Conservation (phyloP, 2,888 invertebrate genomes). For the Habrosyne pyritoides region DNA sequence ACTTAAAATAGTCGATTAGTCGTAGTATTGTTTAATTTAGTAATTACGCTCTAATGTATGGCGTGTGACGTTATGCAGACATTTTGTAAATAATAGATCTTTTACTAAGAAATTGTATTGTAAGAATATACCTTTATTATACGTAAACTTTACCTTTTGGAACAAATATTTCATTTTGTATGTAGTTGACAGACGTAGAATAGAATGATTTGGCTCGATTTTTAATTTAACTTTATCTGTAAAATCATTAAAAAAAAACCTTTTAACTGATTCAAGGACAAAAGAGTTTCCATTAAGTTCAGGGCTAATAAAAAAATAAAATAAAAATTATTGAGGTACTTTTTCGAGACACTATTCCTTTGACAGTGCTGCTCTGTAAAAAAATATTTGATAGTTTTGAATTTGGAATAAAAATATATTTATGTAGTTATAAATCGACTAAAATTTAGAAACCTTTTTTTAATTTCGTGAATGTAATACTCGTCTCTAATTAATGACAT, state of each 20-base stretch:
- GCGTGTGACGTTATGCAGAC: background rate
- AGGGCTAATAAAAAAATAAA: background rate
- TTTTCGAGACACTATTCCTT: no score
- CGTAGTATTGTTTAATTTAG: background rate
- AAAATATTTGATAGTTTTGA: background rate
- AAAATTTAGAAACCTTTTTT: background rate
- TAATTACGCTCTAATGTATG: background rate
- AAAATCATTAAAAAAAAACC: no score
- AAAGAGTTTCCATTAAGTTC: no score
- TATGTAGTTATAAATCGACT: no score
- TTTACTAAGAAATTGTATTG: background rate
- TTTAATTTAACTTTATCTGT: no score
- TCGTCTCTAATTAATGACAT: slow-evolving; percentile 4
- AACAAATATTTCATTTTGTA: no score
- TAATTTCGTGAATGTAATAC: background rate
- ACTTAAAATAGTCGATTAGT: slow-evolving; percentile 1
- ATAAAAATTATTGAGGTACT: no score
- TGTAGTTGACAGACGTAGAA: background rate
- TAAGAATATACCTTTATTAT: background rate
- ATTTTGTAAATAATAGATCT: background rate
- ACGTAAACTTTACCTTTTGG: background rate
- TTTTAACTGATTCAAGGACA: no score
- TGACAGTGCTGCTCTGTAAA: background rate
- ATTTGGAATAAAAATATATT: background rate
- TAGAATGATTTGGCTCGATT: background rate